These are phyloP conservation scores for Sarcophaga subvicina DNA, from an alignment of 2,888 invertebrate species.

Conservation along the genomic window DNA sequence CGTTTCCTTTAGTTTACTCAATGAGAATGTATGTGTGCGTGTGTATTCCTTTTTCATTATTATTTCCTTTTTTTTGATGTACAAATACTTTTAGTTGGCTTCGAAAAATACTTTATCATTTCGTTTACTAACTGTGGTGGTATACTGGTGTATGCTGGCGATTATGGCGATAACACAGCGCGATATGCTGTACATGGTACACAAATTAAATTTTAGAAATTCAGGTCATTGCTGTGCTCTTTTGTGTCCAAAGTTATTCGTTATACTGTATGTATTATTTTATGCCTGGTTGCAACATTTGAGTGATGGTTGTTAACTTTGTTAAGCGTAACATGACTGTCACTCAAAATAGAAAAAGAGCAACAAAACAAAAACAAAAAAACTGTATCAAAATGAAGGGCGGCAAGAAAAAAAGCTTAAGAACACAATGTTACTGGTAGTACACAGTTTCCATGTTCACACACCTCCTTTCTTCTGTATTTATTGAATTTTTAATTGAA, in stretches of 20 bases:
- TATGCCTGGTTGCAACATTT: conserved; percentile 54
- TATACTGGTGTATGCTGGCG: too few species aligned
- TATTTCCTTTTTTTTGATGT: not conserved
- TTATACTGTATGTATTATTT: conserved; percentile 41
- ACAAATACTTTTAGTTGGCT: conserved; percentile 16
- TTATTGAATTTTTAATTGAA: too few species aligned
- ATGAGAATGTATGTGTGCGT: not conserved
- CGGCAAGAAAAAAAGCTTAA: not conserved
- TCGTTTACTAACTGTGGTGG: not conserved
- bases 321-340: conserved; percentile 56
- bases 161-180: too few species aligned
- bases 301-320: conserved; percentile 63
- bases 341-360: conserved; percentile 36
- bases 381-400: not conserved
- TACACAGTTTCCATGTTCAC: conserved; percentile 13
- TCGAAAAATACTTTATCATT: conserved; percentile 47
- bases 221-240: not conserved
- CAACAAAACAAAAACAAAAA: not conserved
- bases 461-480: too few species aligned
- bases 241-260: not conserved
- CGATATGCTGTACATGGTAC: too few species aligned
- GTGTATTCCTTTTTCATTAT: not conserved
- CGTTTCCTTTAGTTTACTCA: not conserved
- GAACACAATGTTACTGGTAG: not conserved
- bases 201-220: not conserved